Base-by-base conservation (phyloP, 2,113 vertebrate species). In the Desmodus rotundus region DNA sequence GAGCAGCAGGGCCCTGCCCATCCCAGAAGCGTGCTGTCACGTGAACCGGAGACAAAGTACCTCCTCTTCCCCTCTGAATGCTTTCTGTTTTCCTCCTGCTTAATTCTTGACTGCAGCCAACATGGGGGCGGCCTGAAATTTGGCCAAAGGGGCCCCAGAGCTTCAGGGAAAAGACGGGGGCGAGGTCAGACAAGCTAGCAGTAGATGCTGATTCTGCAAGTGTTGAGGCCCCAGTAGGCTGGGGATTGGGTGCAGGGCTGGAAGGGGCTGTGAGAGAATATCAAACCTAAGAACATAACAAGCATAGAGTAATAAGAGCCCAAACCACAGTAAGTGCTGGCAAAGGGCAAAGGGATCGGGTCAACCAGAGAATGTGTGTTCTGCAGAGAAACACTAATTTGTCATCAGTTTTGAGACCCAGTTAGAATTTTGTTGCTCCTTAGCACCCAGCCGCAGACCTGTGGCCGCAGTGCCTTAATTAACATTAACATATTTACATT, bases 11-110 rank as follows among this genome's bases (percentile, higher is more conserved):
- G 6, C 16, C 33, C 3, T 1, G 36, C 28, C 43, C 26, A 8
- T 11, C 58, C 61, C 33, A 1, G 41, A 77, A 52, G 52, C 1
- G 7, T 2, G 31, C 65, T n/a, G 8, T 73, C n/a, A 1, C 2
- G 0, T 7, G 78, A 45, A 45, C 52, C 1, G 1, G 3, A 45
- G 76, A 28, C 11, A 1, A 0, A 7, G 56, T 0, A 3, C 24
- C 52, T 78, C 73, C n/a, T 58, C 6, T 31, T 72, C 19, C 68
- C 33, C 24, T 52, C 15, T 43, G 33, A 0, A 17, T 10, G 11
- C 20, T 76, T 28, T 45, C 58, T 50, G 1, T 93, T 52, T 50
- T 81, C n/a, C 83, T 93, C 13, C 16, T 1, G 54, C 78, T 88
- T 65, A 28, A 5, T 22, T 70, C 7, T 0, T n/a, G 47, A 70